These are phyloP conservation scores for Nannobrachium achirus DNA, from an alignment of 2,113 vertebrate species.

Conservation along the genomic window DNA sequence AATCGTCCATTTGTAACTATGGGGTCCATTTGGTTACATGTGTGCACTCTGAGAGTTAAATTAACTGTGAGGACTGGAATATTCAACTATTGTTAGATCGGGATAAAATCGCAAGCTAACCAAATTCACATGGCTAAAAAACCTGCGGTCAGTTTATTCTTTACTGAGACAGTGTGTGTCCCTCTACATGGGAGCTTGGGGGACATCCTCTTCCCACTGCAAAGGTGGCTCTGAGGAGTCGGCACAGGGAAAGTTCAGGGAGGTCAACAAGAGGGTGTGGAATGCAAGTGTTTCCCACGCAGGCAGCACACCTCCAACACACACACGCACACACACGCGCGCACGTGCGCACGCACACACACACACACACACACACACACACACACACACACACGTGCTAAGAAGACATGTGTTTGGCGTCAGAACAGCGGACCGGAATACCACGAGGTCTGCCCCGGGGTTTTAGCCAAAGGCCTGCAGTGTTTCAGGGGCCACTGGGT, in stretches of 20 bases:
- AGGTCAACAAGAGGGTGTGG: constrained; percentile 75
- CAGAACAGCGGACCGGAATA: constrained; percentile 33
- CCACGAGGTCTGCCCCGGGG: constrained; percentile 16
- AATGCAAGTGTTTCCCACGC: constrained; percentile 69
- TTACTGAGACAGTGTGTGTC: constrained; percentile 39
- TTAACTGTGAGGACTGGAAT: neutral
- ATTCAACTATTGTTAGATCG: constrained; percentile 14
- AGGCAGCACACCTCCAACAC: constrained; percentile 27
- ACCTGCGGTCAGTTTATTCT: constrained; percentile 56
- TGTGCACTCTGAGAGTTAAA: neutral
- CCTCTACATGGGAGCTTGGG: constrained; percentile 40
- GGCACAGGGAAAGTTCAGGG: constrained; percentile 52
- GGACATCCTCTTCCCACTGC: constrained; percentile 58
- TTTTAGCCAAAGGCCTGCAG: constrained; percentile 14
- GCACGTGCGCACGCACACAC: no score
- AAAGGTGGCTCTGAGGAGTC: constrained; percentile 50
- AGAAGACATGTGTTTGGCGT: constrained; percentile 58
- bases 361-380: no score
- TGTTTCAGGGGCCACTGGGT: constrained; percentile 7
- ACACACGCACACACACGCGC: no score
- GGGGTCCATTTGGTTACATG: neutral
- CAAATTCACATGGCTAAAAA: constrained; percentile 38
- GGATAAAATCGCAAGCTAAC: constrained; percentile 14
- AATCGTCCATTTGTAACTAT: no score
- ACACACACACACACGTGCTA: constrained; percentile 36